Conservation (phyloP, 2,888 invertebrate genomes). For the Archips xylosteana region DNA sequence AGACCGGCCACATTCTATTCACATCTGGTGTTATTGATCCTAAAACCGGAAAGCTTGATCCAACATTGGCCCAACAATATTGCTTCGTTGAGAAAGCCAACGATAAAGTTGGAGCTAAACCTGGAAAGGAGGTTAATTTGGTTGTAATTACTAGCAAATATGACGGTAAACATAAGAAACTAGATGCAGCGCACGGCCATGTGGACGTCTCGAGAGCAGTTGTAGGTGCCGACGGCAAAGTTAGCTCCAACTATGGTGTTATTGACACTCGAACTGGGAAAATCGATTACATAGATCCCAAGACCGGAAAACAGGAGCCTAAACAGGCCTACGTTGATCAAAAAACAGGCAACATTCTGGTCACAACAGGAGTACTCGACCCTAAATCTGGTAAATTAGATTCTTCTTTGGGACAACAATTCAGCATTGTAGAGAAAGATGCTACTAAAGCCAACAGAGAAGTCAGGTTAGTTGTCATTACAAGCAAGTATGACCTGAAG, state of each 20-base stretch:
- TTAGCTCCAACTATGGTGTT: slow-evolving; percentile 87
- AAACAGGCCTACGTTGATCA: slow-evolving; percentile 89
- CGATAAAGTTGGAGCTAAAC: slow-evolving; percentile 78
- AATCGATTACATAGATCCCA: slow-evolving; percentile 86
- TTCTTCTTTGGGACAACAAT: slow-evolving; percentile 88
- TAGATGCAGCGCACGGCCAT: slow-evolving; percentile 77
- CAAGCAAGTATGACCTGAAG: slow-evolving; percentile 86
- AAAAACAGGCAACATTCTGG: slow-evolving; percentile 88
- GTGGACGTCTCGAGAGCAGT: slow-evolving; percentile 86
- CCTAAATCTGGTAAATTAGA: slow-evolving; percentile 89
- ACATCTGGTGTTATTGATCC: slow-evolving; percentile 88
- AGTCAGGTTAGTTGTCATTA: slow-evolving; percentile 86
- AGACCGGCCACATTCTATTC: slow-evolving; percentile 88
- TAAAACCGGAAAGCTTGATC: slow-evolving; percentile 88
- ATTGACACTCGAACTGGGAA: slow-evolving; percentile 88
- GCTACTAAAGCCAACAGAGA: slow-evolving; percentile 87
- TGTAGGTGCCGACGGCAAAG: slow-evolving; percentile 83
- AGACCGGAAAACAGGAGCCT: slow-evolving; percentile 87
- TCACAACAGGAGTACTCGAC: slow-evolving; percentile 87
- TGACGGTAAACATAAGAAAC: slow-evolving; percentile 85
- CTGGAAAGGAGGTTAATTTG: slow-evolving; percentile 83
- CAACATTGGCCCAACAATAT: slow-evolving; percentile 88
- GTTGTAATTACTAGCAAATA: slow-evolving; percentile 87
- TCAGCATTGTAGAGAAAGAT: slow-evolving; percentile 88
- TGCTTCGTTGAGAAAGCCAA: slow-evolving; percentile 87